A percentile compares a stretch with the other conserved stretches of the same genome.
These are phyloP conservation scores for Muntiacus reevesi DNA, from an alignment of 2,113 vertebrate genomes.

Conservation along the genomic window DNA sequence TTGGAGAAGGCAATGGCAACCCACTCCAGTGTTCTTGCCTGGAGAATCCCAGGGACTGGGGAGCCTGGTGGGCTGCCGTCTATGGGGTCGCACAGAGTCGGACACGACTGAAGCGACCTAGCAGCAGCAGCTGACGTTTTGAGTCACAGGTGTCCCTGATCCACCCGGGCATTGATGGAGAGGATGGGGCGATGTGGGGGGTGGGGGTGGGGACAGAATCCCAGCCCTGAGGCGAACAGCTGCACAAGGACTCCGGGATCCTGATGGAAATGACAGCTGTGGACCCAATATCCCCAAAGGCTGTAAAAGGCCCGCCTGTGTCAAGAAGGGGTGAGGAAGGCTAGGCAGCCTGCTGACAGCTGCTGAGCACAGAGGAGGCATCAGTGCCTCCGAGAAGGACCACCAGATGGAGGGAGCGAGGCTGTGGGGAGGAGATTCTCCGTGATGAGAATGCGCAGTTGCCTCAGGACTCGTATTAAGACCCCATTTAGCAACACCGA, in stretches of 20 bases:
- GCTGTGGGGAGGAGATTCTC: not conserved
- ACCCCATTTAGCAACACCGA: conserved; percentile 51
- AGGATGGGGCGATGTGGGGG: not conserved
- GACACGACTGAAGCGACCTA: not conserved
- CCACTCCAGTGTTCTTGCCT: not conserved
- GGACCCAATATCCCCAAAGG: not conserved
- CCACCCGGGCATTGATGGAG: not conserved
- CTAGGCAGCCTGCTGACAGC: not conserved
- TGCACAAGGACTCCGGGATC: not conserved
- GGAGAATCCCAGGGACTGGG: not conserved
- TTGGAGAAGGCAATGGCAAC: not conserved
- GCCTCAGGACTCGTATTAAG: conserved; percentile 21
- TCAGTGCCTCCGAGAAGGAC: not conserved
- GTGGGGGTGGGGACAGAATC: not conserved
- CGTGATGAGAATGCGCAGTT: not conserved
- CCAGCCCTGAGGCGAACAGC: not conserved
- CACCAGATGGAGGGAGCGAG: not conserved
- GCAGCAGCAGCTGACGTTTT: not conserved
- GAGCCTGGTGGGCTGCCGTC: not conserved
- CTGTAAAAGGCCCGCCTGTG: not conserved
- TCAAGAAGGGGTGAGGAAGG: not conserved
- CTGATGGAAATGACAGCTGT: not conserved
- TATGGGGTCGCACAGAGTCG: not conserved
- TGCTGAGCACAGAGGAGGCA: not conserved
- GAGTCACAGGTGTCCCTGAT: not conserved